These are phyloP conservation scores for Hephaestus fuliginosus DNA, from an alignment of 2,797 vertebrate species.

Conservation along the genomic window DNA sequence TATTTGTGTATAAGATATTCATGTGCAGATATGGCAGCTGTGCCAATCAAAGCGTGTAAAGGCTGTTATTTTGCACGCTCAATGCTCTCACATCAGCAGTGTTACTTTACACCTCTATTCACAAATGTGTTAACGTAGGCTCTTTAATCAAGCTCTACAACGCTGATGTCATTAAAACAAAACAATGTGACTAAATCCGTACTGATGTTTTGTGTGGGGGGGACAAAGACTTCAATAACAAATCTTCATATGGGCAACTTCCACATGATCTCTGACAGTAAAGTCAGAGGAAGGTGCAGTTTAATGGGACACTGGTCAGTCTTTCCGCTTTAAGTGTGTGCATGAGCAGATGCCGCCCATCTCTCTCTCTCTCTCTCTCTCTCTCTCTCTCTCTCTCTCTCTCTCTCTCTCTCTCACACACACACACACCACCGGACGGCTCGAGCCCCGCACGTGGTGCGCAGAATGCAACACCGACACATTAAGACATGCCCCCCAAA, in stretches of 20 bases:
- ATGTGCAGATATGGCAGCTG: not conserved
- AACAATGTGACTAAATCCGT: not conserved
- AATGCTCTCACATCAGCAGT: not conserved
- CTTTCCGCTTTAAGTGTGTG: too few relatives aligned
- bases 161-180: not conserved
- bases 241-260: not conserved
- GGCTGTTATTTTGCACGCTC: too few relatives aligned
- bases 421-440: not conserved
- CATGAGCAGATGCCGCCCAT: too few relatives aligned
- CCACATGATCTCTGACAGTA: not conserved
- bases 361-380: too few relatives aligned
- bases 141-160: not conserved
- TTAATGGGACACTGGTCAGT: not conserved
- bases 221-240: not conserved
- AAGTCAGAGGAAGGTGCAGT: rapidly evolving
- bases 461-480: not conserved
- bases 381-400: too few relatives aligned
- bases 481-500: constrained; percentile 18
- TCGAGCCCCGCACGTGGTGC: constrained; percentile 63
- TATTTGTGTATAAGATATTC: not conserved
- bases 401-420: too few relatives aligned
- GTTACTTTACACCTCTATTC: not conserved
- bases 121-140: too few relatives aligned
- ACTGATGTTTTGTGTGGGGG: not conserved
- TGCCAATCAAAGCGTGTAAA: not conserved